Conservation (phyloP, 1,140 invertebrate species). For the Adelges cooleyi region DNA sequence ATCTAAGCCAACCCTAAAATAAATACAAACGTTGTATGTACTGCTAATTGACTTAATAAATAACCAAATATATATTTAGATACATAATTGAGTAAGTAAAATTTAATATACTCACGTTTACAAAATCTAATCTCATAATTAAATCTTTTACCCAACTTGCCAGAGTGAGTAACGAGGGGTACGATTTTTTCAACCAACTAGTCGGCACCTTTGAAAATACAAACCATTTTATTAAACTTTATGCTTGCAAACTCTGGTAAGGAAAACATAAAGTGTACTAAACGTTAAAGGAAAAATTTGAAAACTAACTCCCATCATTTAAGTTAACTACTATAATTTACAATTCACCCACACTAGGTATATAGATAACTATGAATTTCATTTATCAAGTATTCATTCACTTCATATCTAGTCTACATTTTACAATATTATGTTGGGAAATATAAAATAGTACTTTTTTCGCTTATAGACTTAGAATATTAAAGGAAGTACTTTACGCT, state of each 20-base stretch:
- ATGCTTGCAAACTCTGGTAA: too few relatives aligned
- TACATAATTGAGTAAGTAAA: background rate
- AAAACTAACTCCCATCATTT: too few relatives aligned
- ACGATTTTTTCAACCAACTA: conserved; percentile 68
- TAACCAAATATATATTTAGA: background rate
- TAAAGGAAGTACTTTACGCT: background rate
- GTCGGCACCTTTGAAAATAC: conserved; percentile 50
- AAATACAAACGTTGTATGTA: conserved; percentile 42
- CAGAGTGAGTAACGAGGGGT: conserved; percentile 73
- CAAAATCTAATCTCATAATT: conserved; percentile 61
- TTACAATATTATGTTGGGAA: too few relatives aligned
- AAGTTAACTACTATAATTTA: too few relatives aligned
- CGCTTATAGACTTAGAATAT: too few relatives aligned
- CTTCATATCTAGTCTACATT: too few relatives aligned
- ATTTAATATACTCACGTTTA: conserved; percentile 42
- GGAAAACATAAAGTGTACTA: too few relatives aligned
- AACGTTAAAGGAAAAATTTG: too few relatives aligned
- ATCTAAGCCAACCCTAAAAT: conserved; percentile 49
- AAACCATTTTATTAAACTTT: too few relatives aligned
- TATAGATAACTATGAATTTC: too few relatives aligned
- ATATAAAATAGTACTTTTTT: conserved; percentile 6
- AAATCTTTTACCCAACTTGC: conserved; percentile 74
- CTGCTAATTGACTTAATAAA: background rate
- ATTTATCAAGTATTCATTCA: too few relatives aligned
- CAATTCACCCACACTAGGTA: too few relatives aligned